phyloP scores from a whole-genome alignment of 2,888 invertebrate genomes.

The Polyploca ridens region DNA sequence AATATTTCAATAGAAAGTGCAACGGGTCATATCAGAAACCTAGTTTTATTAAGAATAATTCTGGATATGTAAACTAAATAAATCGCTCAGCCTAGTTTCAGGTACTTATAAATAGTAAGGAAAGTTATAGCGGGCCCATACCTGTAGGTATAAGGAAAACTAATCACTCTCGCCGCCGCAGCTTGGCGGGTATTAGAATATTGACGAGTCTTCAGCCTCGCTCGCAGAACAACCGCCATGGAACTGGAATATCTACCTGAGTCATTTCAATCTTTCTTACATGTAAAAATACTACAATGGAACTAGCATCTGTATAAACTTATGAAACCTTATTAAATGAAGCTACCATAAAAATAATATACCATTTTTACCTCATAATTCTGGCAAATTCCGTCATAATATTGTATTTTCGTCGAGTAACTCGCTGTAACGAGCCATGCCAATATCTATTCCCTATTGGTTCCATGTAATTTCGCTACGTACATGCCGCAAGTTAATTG shows the following conservation, averaged over 20 bases:
- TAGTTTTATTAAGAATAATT: too few species aligned
- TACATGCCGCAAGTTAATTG: slow-evolving; percentile 65
- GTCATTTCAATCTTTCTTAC: slow-evolving; percentile 2
- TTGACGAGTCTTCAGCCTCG: background rate
- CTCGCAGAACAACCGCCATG: slow-evolving; percentile 4
- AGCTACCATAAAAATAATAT: background rate
- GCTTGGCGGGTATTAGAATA: slow-evolving; percentile 4
- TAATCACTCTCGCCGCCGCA: slow-evolving; percentile 6
- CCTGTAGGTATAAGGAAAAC: background rate
- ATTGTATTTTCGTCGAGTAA: slow-evolving; percentile 30
- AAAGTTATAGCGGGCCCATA: background rate
- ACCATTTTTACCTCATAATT: background rate
- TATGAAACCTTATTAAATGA: background rate
- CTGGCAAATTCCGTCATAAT: slow-evolving; percentile 8
- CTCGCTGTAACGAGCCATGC: slow-evolving; percentile 17
- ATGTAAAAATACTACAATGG: background rate
- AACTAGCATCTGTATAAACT: background rate
- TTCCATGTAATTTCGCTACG: slow-evolving; percentile 54
- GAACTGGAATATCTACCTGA: background rate
- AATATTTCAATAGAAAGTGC: too few species aligned
- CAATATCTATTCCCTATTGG: slow-evolving; percentile 41
- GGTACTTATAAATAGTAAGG: background rate
- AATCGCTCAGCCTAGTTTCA: background rate
- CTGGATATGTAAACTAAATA: background rate
- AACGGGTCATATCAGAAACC: too few species aligned